Conservation (phyloP, 1,140 invertebrate genomes). For the Diachasma alloeum region DNA sequence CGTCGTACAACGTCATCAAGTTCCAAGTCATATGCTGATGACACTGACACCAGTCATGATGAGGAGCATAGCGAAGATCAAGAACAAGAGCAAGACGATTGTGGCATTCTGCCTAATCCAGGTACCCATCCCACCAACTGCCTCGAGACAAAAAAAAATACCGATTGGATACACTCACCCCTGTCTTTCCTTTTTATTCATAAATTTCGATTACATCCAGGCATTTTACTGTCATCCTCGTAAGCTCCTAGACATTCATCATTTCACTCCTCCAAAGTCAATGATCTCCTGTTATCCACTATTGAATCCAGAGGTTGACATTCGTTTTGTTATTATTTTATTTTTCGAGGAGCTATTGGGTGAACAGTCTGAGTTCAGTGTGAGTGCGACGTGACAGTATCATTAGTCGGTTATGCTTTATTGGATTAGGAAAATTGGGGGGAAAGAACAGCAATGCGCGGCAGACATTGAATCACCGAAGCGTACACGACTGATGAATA, state of each 20-base stretch:
- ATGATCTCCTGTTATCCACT: slow-evolving; percentile 11
- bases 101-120: slow-evolving; percentile 62
- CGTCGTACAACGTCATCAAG: background rate
- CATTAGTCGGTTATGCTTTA: slow-evolving; percentile 21
- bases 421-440: slow-evolving; percentile 8
- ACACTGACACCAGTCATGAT: slow-evolving; percentile 5
- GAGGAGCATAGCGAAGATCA: slow-evolving; percentile 44
- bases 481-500: background rate
- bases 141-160: slow-evolving; percentile 34
- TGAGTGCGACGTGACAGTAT: background rate
- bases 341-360: background rate
- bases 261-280: background rate
- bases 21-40: slow-evolving; percentile 11
- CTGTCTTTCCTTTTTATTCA: slow-evolving; percentile 31
- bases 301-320: background rate
- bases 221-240: background rate
- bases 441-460: background rate
- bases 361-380: background rate
- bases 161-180: slow-evolving; percentile 31
- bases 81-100: slow-evolving; percentile 57
- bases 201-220: background rate
- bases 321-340: background rate
- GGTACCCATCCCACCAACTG: slow-evolving; percentile 58
- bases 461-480: slow-evolving; percentile 15
- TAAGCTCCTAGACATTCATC: background rate